A percentile compares a stretch with the other conserved stretches of the same genome.
Conservation (phyloP, 2,797 vertebrate genomes). For the Hozukius guyotensis region DNA sequence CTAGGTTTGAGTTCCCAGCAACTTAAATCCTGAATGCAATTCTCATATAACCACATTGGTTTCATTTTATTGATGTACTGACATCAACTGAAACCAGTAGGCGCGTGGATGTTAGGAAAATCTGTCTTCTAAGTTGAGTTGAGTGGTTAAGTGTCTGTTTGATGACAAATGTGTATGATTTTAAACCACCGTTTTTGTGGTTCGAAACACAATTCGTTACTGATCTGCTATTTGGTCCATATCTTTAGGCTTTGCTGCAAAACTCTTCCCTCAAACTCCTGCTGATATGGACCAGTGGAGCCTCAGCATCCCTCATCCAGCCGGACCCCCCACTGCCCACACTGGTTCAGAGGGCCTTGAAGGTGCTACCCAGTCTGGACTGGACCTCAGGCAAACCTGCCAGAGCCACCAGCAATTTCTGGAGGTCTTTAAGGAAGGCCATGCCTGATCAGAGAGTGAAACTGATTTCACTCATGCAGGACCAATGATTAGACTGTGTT, state of each 20-base stretch:
- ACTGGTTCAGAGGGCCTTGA: constrained; percentile 85
- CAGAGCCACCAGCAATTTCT: constrained; percentile 77
- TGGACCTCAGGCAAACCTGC: constrained; percentile 79
- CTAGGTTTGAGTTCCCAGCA: not conserved
- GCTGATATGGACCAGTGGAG: constrained; percentile 82
- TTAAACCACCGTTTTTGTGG: not conserved
- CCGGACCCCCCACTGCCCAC: constrained; percentile 77
- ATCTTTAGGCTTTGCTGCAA: constrained; percentile 82
- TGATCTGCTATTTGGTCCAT: not conserved
- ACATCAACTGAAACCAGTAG: not conserved
- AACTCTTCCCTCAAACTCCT: constrained; percentile 84
- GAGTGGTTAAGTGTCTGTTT: not conserved
- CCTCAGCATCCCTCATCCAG: constrained; percentile 66
- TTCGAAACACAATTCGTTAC: not conserved
- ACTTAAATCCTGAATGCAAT: not conserved
- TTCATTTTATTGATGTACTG: not conserved
- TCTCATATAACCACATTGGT: not conserved
- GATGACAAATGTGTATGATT: not conserved
- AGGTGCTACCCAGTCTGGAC: constrained; percentile 84
- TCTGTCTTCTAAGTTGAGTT: not conserved
- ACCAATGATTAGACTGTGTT: not conserved
- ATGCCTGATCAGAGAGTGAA: constrained; percentile 76
- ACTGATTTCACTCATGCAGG: not conserved
- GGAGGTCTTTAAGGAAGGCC: constrained; percentile 83
- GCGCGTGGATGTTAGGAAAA: not conserved